Evolutionary conservation across 2,888 invertebrate genomes (phyloP).

Genomic region (Cephus spinipes): DNA sequence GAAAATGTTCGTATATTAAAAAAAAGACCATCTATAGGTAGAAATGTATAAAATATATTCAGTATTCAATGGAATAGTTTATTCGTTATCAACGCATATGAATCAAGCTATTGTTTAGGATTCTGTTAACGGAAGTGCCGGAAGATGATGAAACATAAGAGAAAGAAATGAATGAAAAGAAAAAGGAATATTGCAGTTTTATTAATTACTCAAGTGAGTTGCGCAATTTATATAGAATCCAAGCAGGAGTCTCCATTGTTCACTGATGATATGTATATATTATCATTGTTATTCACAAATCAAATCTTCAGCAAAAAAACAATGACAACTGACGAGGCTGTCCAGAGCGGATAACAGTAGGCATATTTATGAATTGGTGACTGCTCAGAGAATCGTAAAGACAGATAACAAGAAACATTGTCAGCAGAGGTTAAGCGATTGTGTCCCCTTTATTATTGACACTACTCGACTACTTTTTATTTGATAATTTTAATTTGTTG

Average conservation of each 20-base stretch:
- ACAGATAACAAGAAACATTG: background rate
- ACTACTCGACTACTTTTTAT: background rate
- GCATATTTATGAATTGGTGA: background rate
- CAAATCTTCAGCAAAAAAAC: background rate
- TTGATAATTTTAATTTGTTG: background rate
- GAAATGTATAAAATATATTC: no score
- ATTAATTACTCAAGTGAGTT: background rate
- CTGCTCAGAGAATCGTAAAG: background rate
- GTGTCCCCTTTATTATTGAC: background rate
- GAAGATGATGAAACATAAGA: no score
- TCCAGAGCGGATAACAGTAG: background rate
- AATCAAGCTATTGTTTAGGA: no score
- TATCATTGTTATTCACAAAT: background rate
- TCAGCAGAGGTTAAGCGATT: background rate
- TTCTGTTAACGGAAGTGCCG: no score
- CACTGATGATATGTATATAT: background rate
- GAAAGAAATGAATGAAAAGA: background rate
- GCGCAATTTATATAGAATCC: background rate
- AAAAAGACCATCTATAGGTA: no score
- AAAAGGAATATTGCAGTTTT: background rate
- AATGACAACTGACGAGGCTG: background rate
- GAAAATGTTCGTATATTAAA: no score
- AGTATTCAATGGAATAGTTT: no score
- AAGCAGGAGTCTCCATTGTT: background rate
- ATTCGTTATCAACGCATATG: no score